A percentile compares a stretch with the other conserved stretches of the same genome.
Evolutionary conservation across 2,797 vertebrate species (phyloP).

Genomic region (Sebastes kiyomatsui): DNA sequence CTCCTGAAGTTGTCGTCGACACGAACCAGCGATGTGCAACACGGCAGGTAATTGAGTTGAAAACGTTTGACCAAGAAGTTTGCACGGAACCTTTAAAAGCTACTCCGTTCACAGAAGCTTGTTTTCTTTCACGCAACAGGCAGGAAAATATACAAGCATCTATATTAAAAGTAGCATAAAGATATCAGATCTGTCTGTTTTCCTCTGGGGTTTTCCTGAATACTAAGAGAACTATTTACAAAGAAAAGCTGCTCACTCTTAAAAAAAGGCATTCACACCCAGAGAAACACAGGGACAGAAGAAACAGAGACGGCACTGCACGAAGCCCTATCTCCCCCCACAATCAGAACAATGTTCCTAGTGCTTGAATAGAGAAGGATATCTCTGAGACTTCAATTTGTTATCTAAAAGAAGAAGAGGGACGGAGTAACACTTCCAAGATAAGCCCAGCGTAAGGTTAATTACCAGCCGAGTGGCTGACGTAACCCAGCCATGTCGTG

Average conservation of each 20-base stretch:
- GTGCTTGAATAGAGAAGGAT: constrained; percentile 75
- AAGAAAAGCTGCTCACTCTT: constrained; percentile 17
- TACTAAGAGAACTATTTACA: constrained; percentile 40
- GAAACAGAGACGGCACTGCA: constrained; percentile 44
- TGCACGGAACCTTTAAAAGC: not conserved
- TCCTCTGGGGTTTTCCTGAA: constrained; percentile 19
- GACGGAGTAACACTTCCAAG: constrained; percentile 71
- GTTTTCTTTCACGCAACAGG: constrained; percentile 36
- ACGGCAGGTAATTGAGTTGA: constrained; percentile 41
- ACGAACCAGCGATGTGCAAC: constrained; percentile 18
- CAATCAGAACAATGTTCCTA: constrained; percentile 78
- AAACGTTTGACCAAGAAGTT: constrained; percentile 41
- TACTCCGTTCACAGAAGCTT: not conserved
- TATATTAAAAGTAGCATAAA: constrained; percentile 42
- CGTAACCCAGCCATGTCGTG: constrained; percentile 66
- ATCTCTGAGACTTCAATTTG: constrained; percentile 80
- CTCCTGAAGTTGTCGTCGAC: constrained; percentile 32
- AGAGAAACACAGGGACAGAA: constrained; percentile 30
- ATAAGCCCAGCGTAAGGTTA: constrained; percentile 80
- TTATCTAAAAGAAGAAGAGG: constrained; percentile 75
- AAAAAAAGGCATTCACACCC: constrained; percentile 45
- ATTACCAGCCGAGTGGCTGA: constrained; percentile 76
- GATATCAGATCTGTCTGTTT: constrained; percentile 16
- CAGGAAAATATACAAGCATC: not conserved
- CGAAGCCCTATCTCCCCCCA: constrained; percentile 56